phyloP scores from a whole-genome alignment of 2,888 invertebrate genomes.

The Dicyrtomina minuta region DNA sequence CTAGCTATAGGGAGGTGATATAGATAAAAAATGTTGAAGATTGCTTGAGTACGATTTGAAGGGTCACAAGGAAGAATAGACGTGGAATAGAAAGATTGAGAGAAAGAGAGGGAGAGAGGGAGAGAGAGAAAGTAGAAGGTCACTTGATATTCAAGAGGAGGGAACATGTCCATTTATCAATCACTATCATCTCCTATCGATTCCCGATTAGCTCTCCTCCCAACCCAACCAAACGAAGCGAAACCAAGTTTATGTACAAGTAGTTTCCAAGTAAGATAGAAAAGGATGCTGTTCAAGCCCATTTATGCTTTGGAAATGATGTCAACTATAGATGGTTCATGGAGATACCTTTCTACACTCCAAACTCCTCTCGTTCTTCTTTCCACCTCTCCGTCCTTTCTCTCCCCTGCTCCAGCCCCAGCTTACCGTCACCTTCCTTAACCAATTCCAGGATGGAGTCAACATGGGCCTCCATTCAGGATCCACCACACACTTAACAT shows the following conservation, averaged over 20 bases:
- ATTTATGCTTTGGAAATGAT: too few relatives aligned
- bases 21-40: too few relatives aligned
- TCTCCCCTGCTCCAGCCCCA: background rate
- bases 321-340: background rate
- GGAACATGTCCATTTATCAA: slow-evolving; percentile 34
- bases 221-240: background rate
- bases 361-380: background rate
- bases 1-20: too few relatives aligned
- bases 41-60: too few relatives aligned
- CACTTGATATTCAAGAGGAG: slow-evolving; percentile 34
- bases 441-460: background rate
- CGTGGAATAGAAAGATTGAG: slow-evolving; percentile 34
- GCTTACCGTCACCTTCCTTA: background rate
- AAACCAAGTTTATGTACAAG: background rate
- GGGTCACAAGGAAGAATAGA: too few relatives aligned
- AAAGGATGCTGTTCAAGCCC: too few relatives aligned
- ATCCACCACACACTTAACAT: background rate
- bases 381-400: background rate
- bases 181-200: slow-evolving; percentile 33
- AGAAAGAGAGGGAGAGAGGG: slow-evolving; percentile 37
- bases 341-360: background rate
- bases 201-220: slow-evolving; percentile 32
- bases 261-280: background rate
- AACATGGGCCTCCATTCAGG: background rate
- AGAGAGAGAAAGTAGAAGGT: slow-evolving; percentile 18